Base-by-base conservation (phyloP, 2,888 invertebrate genomes). In the Cancer borealis region DNA sequence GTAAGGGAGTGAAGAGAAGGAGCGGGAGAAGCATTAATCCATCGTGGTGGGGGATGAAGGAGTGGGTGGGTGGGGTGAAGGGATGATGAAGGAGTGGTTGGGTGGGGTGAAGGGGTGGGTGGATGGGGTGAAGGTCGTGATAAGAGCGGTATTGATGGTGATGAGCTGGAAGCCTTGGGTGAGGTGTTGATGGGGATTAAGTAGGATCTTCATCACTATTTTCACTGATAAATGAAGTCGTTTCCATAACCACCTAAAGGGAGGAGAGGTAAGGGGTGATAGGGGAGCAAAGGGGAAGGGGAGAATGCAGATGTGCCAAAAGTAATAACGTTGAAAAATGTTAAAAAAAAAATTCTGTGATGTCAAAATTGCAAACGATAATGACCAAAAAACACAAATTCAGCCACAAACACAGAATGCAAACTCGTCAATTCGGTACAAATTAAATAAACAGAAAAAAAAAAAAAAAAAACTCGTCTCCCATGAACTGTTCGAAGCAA, bases 141-240 rank as follows among this genome's bases (percentile, higher is more conserved):
- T 79, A 79, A 79, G 26, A 79, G 73, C 26, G 26, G n/a, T 79
- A 79, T 79, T 79, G 73, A 79, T 79, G 73, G 26, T 73, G 73
- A 79, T 79, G 30, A 79, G 8, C 26, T 10, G 8, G 73, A 79
- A 26, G 73, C 73, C 26, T 26, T 26, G 30, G 30, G 73, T 79
- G 73, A 79, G 26, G 73, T n/a, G 73, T 5, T 79, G 73, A 26
- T 26, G 73, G 73, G n/a, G 73, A 79, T 79, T 26, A n/a, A 79
- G 12, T 10, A 79, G n/a, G 73, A 26, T n/a, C 10, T 79, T 26
- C 73, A 26, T 26, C 73, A 79, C n/a, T 79, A 4, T n/a, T 79
- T 30, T 8, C 26, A 79, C 0, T 26, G 73, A 79, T 79, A 79
- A 79, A 60, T 79, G n/a, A 79, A 79, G 10, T 79, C 10, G 73